Base-by-base conservation (phyloP, 2,888 invertebrate genomes). In the Therioaphis trifolii region DNA sequence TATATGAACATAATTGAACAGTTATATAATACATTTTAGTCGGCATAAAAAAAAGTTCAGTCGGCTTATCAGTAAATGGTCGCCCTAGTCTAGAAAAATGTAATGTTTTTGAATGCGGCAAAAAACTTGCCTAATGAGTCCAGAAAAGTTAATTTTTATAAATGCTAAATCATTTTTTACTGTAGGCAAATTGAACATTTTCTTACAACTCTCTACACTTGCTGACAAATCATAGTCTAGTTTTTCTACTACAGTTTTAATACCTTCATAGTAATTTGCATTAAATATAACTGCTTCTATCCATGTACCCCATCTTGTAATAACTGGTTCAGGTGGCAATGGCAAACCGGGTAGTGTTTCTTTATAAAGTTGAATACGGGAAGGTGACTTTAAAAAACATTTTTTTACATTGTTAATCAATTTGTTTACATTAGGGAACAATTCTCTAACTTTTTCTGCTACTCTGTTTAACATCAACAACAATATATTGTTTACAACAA, bases 241-340 rank as follows among this genome's bases (percentile, higher is more conserved):
- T 61, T 72, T 68, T 35, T 40, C n/a, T 43, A 75, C 29, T 55
- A 84, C 75, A 61, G 35, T 72, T 43, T 61, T 40, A 43, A 86
- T 80, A 49, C 52, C 61, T 11, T 21, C 69, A 55, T 66, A 86
- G 71, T 87, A 68, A n/a, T 84, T 63, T 12, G 80, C 76, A 46
- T 86, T 85, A 82, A 85, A 86, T 11, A 82, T 66, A 11, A 84
- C 86, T n/a, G 86, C 86, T 43, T 85, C 52, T 18, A 87, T 52
- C 86, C 87, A 87, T 21, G 86, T 86, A 71, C 86, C 86, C 87
- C 87, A 87, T n/a, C 86, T 71, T 21, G 87, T 87, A 52, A 87
- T 40, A 21, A 87, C 85, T 9, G 87, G 86, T 69, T 87, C 86
- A 15, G 87, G 87, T 24, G 87, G 87, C 35, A 87, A 80, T 15